These are phyloP conservation scores for Acyrthosiphon pisum DNA, from an alignment of 1,140 invertebrate genomes.

Conservation along the genomic window DNA sequence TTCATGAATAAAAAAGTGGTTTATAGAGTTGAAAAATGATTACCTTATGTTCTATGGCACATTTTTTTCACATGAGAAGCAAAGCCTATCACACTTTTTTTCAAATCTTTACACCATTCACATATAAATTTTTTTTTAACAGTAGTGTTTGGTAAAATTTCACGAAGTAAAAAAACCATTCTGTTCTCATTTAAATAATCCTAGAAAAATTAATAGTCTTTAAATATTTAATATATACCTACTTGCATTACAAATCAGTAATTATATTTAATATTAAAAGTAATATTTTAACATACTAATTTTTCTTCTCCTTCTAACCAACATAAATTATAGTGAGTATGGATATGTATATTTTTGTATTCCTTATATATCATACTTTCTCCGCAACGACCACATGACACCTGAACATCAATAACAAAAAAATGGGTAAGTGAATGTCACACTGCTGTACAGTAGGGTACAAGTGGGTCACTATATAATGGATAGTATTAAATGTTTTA, in stretches of 20 bases:
- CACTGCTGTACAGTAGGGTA: no score
- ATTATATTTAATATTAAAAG: not conserved
- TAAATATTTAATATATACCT: not conserved
- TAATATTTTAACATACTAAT: constrained; percentile 40
- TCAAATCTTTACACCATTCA: constrained; percentile 66
- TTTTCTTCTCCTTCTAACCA: constrained; percentile 57
- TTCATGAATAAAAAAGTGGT: not conserved
- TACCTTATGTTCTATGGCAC: constrained; percentile 69
- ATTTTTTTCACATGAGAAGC: constrained; percentile 70
- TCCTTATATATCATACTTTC: constrained; percentile 50
- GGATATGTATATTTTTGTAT: constrained; percentile 55
- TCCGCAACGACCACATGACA: constrained; percentile 57
- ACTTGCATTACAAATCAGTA: not conserved
- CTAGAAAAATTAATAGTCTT: not conserved
- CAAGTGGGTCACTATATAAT: no score
- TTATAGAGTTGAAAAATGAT: not conserved
- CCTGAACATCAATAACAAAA: constrained; percentile 42
- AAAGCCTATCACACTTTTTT: constrained; percentile 70
- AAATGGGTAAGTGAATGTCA: no score
- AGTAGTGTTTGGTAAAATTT: constrained; percentile 13
- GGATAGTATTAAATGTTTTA: no score
- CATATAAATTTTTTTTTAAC: constrained; percentile 63
- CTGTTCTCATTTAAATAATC: constrained; percentile 36
- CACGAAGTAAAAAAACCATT: not conserved
- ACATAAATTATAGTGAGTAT: constrained; percentile 57